phyloP scores from a whole-genome alignment of 2,888 invertebrate genomes.

The Drosophila demipolita region DNA sequence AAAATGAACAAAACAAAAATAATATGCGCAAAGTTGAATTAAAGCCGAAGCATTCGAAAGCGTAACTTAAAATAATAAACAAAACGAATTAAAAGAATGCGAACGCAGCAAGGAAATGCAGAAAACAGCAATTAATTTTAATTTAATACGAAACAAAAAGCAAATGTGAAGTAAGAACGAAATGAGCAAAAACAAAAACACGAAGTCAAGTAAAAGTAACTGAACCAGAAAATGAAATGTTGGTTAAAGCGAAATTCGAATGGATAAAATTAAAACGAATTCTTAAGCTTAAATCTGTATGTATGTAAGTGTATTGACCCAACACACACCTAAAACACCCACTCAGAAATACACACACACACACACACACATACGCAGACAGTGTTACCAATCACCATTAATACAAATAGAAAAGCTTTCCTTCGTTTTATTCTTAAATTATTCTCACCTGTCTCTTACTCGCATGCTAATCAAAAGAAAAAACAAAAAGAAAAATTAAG shows the following conservation, averaged over 20 bases:
- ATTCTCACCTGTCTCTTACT: slow-evolving; percentile 53
- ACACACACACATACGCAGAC: slow-evolving; percentile 21
- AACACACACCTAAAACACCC: neutral
- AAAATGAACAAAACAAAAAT: slow-evolving; percentile 31
- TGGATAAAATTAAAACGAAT: slow-evolving; percentile 76
- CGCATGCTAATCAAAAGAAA: slow-evolving; percentile 46
- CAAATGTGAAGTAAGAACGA: slow-evolving; percentile 64
- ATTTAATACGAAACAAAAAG: slow-evolving; percentile 58
- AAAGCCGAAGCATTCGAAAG: slow-evolving; percentile 36
- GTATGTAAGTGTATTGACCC: slow-evolving; percentile 83
- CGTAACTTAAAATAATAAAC: slow-evolving; percentile 47
- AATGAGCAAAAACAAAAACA: slow-evolving; percentile 53
- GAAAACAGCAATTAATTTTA: slow-evolving; percentile 65
- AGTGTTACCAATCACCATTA: slow-evolving; percentile 23
- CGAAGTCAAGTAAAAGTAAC: slow-evolving; percentile 39
- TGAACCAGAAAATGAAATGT: slow-evolving; percentile 57
- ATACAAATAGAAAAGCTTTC: slow-evolving; percentile 31
- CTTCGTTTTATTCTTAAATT: slow-evolving; percentile 35
- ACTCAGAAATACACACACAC: slow-evolving; percentile 16
- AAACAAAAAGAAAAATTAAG: slow-evolving; percentile 29
- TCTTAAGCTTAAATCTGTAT: slow-evolving; percentile 82
- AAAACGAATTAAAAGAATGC: slow-evolving; percentile 51
- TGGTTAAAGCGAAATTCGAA: slow-evolving; percentile 60
- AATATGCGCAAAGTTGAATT: slow-evolving; percentile 58
- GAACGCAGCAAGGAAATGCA: slow-evolving; percentile 39